Base-by-base conservation (phyloP, 2,113 vertebrate species). In the Choloepus hoffmanni region DNA sequence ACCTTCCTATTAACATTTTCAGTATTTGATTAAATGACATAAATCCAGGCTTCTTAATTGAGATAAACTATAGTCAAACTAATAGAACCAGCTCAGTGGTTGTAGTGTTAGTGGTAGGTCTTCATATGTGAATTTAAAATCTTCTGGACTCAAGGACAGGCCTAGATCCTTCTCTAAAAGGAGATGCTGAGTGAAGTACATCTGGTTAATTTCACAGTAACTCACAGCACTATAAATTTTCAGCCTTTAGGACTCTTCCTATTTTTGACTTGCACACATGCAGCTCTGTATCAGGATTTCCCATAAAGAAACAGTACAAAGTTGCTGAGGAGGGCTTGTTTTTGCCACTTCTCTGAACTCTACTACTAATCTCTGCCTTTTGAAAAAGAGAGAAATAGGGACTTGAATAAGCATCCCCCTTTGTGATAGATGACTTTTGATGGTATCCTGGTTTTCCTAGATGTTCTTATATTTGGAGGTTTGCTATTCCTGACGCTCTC, bases 101-200 rank as follows among this genome's bases (percentile, higher is more conserved):
- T 60, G 18, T 23, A 60, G 58, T 60, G 58, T 60, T 60, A 78
- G 21, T 50, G 11, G 48, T 95, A 73, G 19, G 24, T 7, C 55
- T 78, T 96, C 30, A 62, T 65, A 24, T 36, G 3, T 84, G 76
- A 92, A 63, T 87, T 90, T 89, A 18, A 73, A 81, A 87, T 93
- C 68, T 43, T 83, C 28, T 92, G 60, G 36, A 60, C 40, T 81
- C n/a, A 23, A 33, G 72, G 28, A 45, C 48, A 72, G 19, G 28
- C 30, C 72, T 43, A 14, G n/a, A 48, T 50, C 68, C 21, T 7
- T 63, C 36, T 84, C 15, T n/a, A 63, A 53, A 90, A 93, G 63
- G 45, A 85, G 33, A 85, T 81, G 12, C 62, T 91, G 53, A 55
- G 33, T 78, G 67, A 68, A 84, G 67, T 4, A 2, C 5, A 3